Percentiles rank a stretch among this genome's conserved stretches.
Evolutionary conservation across 2,888 invertebrate genomes (phyloP).

Genomic region (Parnassius smintheus): DNA sequence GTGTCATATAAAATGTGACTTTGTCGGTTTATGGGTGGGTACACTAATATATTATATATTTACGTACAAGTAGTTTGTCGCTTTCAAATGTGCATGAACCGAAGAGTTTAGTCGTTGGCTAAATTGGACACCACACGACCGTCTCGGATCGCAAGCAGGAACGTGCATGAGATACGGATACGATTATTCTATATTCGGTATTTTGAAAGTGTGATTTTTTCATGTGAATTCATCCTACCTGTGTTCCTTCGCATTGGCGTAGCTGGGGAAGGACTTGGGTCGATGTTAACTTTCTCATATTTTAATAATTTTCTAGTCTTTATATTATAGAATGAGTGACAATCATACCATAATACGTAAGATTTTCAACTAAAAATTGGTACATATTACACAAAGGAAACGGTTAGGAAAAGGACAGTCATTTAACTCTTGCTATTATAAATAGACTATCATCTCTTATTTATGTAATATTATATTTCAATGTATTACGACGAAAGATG

Average conservation of each 20-base stretch:
- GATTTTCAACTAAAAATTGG: no score
- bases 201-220: slow-evolving; percentile 71
- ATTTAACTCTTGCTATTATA: no score
- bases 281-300: neutral
- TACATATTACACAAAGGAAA: no score
- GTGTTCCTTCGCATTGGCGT: slow-evolving; percentile 64
- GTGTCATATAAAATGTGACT: slow-evolving; percentile 63
- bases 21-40: slow-evolving; percentile 77
- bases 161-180: slow-evolving; percentile 58
- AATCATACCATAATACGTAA: no score
- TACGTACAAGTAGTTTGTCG: slow-evolving; percentile 79
- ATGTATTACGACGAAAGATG: no score
- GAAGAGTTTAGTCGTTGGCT: slow-evolving; percentile 60
- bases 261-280: slow-evolving; percentile 1
- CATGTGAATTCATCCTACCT: slow-evolving; percentile 74
- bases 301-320: no score
- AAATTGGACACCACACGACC: slow-evolving; percentile 32
- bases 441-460: no score
- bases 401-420: no score
- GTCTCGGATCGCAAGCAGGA: slow-evolving; percentile 52
- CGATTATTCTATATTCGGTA: slow-evolving; percentile 27
- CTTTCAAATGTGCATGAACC: slow-evolving; percentile 76
- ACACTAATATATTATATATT: slow-evolving; percentile 77
- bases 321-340: no score
- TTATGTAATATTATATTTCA: no score